A percentile compares a stretch with the other conserved stretches of the same genome.
Conservation (phyloP, 2,888 invertebrate species). For the Therioaphis trifolii region DNA sequence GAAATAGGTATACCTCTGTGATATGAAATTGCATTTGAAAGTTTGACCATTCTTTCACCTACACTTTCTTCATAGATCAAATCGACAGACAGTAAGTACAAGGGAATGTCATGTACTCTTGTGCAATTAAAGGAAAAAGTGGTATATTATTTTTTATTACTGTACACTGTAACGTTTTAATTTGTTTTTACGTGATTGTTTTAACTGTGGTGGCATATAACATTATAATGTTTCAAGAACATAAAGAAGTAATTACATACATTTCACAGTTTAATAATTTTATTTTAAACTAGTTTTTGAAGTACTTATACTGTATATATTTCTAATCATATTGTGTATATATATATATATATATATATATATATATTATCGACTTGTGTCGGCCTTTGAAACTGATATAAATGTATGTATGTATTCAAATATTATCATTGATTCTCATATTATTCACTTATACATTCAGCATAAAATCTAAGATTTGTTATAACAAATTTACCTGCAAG, state of each 20-base stretch:
- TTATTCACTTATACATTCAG: neutral
- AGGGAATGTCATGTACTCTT: neutral
- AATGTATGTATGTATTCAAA: neutral
- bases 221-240: neutral
- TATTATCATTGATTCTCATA: neutral
- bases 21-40: constrained; percentile 22
- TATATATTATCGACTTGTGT: neutral
- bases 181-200: constrained; percentile 3
- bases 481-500: neutral
- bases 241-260: too few species aligned
- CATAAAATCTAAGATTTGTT: neutral
- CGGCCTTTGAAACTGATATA: constrained; percentile 32
- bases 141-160: constrained; percentile 7
- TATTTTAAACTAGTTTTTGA: neutral
- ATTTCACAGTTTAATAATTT: neutral
- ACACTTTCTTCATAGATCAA: constrained; percentile 39
- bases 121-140: neutral
- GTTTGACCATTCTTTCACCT: constrained; percentile 45
- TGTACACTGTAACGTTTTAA: neutral
- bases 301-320: neutral
- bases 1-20: neutral
- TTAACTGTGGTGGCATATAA: neutral
- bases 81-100: neutral
- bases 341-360: too few species aligned
- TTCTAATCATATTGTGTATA: neutral